Evolutionary conservation across 2,113 vertebrate species (phyloP).

Genomic region (Sylvilagus bachmani): DNA sequence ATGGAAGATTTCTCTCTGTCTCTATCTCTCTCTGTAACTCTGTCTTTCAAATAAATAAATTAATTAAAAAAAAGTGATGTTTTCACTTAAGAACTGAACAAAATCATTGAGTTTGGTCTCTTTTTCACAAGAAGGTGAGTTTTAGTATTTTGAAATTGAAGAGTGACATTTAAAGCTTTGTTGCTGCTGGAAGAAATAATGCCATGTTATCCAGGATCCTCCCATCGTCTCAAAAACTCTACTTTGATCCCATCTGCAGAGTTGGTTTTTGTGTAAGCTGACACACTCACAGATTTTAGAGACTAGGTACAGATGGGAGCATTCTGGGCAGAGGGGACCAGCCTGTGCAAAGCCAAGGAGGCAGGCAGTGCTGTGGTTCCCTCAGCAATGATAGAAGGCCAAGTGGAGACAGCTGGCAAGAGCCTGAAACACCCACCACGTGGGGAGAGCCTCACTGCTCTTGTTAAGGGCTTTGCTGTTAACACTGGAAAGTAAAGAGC

Average conservation of each 20-base stretch:
- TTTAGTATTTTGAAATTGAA: neutral
- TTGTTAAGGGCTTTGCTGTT: neutral
- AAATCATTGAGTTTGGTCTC: neutral
- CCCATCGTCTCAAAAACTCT: neutral
- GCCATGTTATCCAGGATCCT: neutral
- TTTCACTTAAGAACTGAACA: neutral
- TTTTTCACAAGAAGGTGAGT: neutral
- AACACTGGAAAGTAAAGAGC: neutral
- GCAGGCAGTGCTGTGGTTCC: neutral
- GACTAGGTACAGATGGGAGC: neutral
- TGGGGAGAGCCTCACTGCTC: neutral
- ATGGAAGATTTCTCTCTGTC: too few species aligned
- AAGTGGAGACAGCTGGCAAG: neutral
- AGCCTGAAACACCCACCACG: neutral
- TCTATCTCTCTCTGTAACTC: too few species aligned
- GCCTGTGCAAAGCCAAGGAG: neutral
- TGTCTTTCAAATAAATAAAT: too few species aligned
- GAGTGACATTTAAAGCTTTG: neutral
- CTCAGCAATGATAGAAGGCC: neutral
- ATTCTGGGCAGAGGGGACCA: neutral
- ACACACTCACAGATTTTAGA: neutral
- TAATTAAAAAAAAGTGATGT: neutral
- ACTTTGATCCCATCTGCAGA: neutral
- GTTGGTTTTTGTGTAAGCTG: neutral
- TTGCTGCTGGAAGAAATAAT: neutral